phyloP scores from a whole-genome alignment of 1,140 invertebrate species.

The Trissolcus basalis region DNA sequence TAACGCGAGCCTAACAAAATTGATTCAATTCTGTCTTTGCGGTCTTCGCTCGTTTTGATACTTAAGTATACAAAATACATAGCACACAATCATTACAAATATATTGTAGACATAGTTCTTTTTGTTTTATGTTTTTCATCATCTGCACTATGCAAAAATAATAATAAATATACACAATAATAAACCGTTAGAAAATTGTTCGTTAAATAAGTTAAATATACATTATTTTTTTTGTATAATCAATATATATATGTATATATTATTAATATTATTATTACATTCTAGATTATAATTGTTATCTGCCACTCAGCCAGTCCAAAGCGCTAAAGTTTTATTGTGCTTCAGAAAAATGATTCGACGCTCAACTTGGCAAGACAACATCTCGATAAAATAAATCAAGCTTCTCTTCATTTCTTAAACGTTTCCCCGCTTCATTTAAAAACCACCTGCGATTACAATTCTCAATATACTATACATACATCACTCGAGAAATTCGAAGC shows the following conservation, averaged over 20 bases:
- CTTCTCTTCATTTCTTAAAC: conserved; percentile 8
- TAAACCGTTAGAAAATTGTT: conserved; percentile 72
- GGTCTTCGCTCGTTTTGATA: conserved; percentile 21
- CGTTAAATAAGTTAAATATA: conserved; percentile 75
- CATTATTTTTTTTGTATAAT: conserved; percentile 59
- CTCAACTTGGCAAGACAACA: conserved; percentile 58
- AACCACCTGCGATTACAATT: conserved; percentile 15
- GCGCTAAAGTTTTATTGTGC: conserved; percentile 51
- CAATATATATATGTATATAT: conserved; percentile 42
- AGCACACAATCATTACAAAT: conserved; percentile 69
- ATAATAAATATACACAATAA: conserved; percentile 75
- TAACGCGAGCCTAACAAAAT: conserved; percentile 34
- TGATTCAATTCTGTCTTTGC: conserved; percentile 32
- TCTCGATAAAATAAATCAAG: conserved; percentile 17
- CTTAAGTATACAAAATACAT: conserved; percentile 57
- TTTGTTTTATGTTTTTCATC: too few species aligned
- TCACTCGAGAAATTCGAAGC: conserved; percentile 62
- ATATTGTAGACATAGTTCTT: conserved; percentile 67
- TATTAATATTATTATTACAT: conserved; percentile 17
- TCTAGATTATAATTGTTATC: conserved; percentile 45
- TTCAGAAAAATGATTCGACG: conserved; percentile 49
- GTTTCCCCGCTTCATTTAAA: conserved; percentile 17
- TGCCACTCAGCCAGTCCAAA: conserved; percentile 57
- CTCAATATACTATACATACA: conserved; percentile 44
- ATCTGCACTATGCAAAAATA: conserved; percentile 71